These are phyloP conservation scores for Odocoileus virginianus DNA, from an alignment of 2,113 vertebrate species.

Conservation along the genomic window DNA sequence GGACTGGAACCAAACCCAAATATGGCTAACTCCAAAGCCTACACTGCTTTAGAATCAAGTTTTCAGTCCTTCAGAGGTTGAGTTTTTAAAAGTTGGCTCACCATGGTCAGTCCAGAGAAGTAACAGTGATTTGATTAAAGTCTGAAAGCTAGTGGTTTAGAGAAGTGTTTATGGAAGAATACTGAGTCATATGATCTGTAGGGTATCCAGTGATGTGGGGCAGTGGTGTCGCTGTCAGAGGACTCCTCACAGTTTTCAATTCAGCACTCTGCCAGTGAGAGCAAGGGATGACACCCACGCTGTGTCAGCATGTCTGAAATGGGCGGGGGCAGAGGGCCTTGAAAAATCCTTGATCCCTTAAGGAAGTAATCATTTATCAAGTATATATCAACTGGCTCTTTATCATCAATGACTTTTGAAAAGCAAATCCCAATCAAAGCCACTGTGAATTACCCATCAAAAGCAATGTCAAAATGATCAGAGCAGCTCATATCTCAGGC, in stretches of 20 bases:
- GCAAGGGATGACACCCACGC: background rate
- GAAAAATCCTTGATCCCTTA: background rate
- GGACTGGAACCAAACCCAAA: background rate
- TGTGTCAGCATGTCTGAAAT: background rate
- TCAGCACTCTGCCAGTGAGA: background rate
- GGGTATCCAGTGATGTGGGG: background rate
- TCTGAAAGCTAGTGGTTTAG: background rate
- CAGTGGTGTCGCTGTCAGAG: background rate
- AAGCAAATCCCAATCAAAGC: background rate
- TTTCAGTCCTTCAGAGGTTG: background rate
- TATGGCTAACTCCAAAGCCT: background rate
- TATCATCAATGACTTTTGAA: background rate
- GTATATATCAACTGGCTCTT: background rate
- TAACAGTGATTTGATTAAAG: background rate
- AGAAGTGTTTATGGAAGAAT: background rate
- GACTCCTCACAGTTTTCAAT: background rate
- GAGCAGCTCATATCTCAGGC: background rate
- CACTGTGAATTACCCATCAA: background rate
- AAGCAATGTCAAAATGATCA: background rate
- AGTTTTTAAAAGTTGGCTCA: background rate
- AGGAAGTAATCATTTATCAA: background rate
- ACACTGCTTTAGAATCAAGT: background rate
- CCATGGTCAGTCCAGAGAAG: background rate
- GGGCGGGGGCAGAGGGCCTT: rapidly evolving
- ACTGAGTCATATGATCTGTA: background rate